These are phyloP conservation scores for Megaceryle alcyon DNA, from an alignment of 2,797 vertebrate genomes.

Conservation along the genomic window DNA sequence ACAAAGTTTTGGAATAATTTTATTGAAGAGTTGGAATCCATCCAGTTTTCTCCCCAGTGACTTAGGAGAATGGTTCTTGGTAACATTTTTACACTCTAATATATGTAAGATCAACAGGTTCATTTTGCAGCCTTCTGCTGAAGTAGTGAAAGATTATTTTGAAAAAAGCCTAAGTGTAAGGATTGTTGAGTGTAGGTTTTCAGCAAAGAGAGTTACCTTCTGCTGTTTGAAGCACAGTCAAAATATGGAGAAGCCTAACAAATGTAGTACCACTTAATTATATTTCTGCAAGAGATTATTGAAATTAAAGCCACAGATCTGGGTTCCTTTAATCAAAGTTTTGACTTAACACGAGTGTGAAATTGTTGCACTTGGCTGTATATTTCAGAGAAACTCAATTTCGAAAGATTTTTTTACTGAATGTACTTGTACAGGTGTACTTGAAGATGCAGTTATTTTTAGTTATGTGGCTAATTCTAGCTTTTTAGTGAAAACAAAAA, in stretches of 20 bases:
- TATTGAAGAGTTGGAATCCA: constrained; percentile 6
- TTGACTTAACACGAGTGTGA: not conserved
- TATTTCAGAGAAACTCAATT: not conserved
- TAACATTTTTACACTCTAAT: not conserved
- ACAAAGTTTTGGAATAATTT: constrained; percentile 31
- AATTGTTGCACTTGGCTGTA: not conserved
- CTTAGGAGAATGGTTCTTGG: constrained; percentile 26
- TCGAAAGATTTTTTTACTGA: not conserved
- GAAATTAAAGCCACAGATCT: not conserved
- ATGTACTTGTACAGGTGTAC: not conserved
- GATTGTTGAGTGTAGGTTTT: not conserved
- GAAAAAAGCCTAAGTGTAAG: not conserved
- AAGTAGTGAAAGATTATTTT: not conserved
- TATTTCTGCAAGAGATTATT: not conserved
- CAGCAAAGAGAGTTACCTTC: not conserved
- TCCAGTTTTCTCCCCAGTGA: constrained; percentile 11
- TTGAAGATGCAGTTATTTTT: not conserved
- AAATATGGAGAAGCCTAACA: not conserved
- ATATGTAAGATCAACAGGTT: not conserved
- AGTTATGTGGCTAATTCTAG: not conserved
- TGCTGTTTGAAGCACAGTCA: not conserved
- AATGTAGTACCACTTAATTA: not conserved
- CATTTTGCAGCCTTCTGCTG: not conserved
- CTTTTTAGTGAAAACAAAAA: not conserved
- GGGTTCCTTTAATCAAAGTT: not conserved